A percentile compares a stretch with the other conserved stretches of the same genome.
Evolutionary conservation across 2,888 invertebrate species (phyloP).

Genomic region (Notodonta dromedarius): DNA sequence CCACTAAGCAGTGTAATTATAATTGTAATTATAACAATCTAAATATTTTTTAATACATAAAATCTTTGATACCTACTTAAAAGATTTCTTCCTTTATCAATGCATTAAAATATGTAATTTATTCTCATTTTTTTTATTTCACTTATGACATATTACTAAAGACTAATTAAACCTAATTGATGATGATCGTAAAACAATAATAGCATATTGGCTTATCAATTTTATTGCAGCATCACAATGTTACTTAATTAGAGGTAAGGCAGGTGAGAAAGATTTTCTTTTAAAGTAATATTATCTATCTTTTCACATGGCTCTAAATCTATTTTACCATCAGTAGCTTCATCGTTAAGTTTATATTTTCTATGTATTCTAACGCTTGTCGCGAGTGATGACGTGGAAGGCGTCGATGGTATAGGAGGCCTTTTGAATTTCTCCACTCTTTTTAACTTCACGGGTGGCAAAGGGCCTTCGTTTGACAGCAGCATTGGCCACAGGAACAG

Average conservation of each 20-base stretch:
- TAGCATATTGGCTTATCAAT: not conserved
- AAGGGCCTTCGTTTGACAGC: constrained; percentile 53
- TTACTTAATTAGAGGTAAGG: no score
- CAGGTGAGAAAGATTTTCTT: constrained; percentile 1
- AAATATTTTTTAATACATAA: no score
- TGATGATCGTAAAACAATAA: no score
- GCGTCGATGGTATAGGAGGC: not conserved
- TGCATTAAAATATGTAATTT: no score
- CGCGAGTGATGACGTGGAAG: not conserved
- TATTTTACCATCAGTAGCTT: not conserved
- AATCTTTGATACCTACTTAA: no score
- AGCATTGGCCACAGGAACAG: constrained; percentile 69
- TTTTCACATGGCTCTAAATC: not conserved
- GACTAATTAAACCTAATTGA: no score
- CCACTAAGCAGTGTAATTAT: no score
- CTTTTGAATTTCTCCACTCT: not conserved
- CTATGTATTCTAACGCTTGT: not conserved
- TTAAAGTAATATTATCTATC: not conserved
- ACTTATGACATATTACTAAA: no score
- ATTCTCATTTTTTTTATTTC: no score
- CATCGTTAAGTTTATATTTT: not conserved
- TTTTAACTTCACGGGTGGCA: no score
- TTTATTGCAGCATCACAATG: not conserved
- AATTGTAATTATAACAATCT: no score
- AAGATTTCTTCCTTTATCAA: no score